Evolutionary conservation across 37 sponge, comb jelly and placozoan genomes (phyloP), one percentile per base, ranked within the genome.

Genomic region (Ephydatia muelleri): DNA sequence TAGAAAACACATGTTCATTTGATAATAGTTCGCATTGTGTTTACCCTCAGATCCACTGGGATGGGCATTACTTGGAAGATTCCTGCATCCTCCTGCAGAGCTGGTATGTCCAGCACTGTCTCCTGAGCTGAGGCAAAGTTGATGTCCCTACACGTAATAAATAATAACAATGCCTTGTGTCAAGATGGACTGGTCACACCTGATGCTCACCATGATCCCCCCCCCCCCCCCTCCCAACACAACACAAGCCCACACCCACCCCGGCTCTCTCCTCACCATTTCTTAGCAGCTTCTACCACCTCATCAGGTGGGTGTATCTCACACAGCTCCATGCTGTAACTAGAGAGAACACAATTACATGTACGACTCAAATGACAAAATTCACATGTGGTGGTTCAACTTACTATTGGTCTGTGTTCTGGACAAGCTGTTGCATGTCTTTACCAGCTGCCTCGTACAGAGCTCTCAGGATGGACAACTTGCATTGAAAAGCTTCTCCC

Each of bases 401-500:
- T 90, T 77, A 90, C 90, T 72, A 81, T 73, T 84, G 68, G 29
- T 90, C 90, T 40, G 90, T 68, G 77, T 77, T 85, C 70, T 80
- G 69, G 57, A 93, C 79, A 76, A 88, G 90, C 82, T 81, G 80
- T 32, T 82, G 78, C 38, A 90, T 30, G 67, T 93, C 85, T 72
- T 75, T 82, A 27, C 81, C 92, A 68, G 67, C 74, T 28, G 39
- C 67, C 25, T 95, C 95, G 72, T 89, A 92, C 70, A 90, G 72
- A 19, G 92, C 95, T 37, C 95, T 64, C 40, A 95, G 76, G 1
- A 92, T 85, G 65, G 95, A 57, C 23, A 84, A 72, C 0, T 48
- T 80, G 49, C 95, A 95, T 80, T 88, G 57, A 49, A 95, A 95
- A 2, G 89, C 95, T 21, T 89, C 92, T 33, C 72, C 48, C 90